Percentiles rank a stretch among this genome's conserved stretches.
Conservation (phyloP, 2,888 invertebrate genomes). For the Acleris cristana region DNA sequence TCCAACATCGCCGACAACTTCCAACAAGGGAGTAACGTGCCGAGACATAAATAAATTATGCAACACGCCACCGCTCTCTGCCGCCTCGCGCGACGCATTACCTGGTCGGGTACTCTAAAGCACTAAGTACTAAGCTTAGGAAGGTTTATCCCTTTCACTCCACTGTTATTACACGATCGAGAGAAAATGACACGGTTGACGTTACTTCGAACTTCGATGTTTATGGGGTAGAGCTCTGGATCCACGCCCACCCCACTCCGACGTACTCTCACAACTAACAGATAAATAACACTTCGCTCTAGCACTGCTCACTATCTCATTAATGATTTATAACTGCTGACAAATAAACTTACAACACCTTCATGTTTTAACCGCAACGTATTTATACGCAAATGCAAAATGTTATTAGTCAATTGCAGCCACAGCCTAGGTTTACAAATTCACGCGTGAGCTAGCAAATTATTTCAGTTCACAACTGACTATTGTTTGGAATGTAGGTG, state of each 20-base stretch:
- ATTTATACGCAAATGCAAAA: constrained; percentile 21
- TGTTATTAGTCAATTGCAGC: constrained; percentile 31
- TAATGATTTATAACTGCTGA: constrained; percentile 12
- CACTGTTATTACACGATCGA: too few species aligned
- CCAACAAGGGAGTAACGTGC: constrained; percentile 72
- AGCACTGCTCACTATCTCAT: constrained; percentile 18
- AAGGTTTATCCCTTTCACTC: too few species aligned
- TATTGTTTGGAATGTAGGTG: constrained; percentile 23
- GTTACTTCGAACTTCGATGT: too few species aligned
- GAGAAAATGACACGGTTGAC: too few species aligned
- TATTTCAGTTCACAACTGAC: constrained; percentile 12
- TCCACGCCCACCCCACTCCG: constrained; percentile 17
- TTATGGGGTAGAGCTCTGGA: not conserved
- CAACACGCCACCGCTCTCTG: constrained; percentile 61
- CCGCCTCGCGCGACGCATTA: constrained; percentile 41
- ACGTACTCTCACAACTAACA: constrained; percentile 20
- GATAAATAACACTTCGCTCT: constrained; percentile 19
- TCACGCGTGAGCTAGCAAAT: constrained; percentile 14
- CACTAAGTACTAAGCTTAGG: too few species aligned
- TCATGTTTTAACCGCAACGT: constrained; percentile 26
- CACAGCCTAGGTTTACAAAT: constrained; percentile 19
- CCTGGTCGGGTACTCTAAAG: constrained; percentile 6
- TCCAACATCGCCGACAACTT: constrained; percentile 58
- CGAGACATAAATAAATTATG: constrained; percentile 80
- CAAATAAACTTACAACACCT: constrained; percentile 16